Evolutionary conservation across 2,113 vertebrate species (phyloP).

Genomic region (Crotalus helleri): DNA sequence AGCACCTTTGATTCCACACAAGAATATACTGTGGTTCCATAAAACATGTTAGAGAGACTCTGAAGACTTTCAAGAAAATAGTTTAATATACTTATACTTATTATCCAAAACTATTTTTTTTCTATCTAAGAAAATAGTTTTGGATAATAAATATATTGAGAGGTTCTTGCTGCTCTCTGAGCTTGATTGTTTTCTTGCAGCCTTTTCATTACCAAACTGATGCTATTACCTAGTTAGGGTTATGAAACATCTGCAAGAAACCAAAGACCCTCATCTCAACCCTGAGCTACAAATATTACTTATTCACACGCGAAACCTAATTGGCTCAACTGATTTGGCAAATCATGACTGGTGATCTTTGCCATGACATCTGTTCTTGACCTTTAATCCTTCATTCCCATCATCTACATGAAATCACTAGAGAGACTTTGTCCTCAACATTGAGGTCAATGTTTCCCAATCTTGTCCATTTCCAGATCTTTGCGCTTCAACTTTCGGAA

Average conservation of each 20-base stretch:
- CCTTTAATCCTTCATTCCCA: neutral
- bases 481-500: neutral
- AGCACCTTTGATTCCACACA: neutral
- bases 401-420: neutral
- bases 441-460: neutral
- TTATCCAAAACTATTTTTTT: too few species aligned
- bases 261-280: neutral
- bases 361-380: too few species aligned
- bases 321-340: neutral
- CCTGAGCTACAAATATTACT: neutral
- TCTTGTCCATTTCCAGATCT: neutral
- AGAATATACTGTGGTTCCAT: neutral
- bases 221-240: too few species aligned
- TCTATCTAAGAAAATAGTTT: neutral
- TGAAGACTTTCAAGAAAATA: neutral
- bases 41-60: neutral
- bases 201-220: too few species aligned
- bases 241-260: neutral
- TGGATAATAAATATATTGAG: neutral
- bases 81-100: too few species aligned
- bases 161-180: too few species aligned
- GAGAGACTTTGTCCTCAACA: fast-evolving
- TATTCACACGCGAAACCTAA: neutral
- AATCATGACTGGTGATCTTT: neutral
- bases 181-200: too few species aligned